A percentile compares a stretch with the other conserved stretches of the same genome.
phyloP scores from a whole-genome alignment of 2,113 vertebrate genomes.

The Lota lota region DNA sequence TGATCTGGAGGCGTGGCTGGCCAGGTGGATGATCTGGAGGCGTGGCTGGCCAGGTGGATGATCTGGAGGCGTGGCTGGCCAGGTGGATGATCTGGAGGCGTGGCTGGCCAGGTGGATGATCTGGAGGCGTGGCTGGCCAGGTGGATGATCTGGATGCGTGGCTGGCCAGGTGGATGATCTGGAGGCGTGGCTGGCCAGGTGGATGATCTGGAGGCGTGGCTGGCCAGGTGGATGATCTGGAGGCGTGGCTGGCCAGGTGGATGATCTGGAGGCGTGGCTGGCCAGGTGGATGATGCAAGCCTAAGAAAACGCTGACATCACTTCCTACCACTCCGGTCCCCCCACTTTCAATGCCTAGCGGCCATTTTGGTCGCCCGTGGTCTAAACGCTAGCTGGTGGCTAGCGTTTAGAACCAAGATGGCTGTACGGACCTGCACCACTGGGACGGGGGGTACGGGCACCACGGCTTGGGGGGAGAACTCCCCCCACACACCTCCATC shows the following conservation, averaged over 20 bases:
- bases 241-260: slow-evolving; percentile 61
- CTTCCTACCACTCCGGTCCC: too few relatives aligned
- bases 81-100: slow-evolving; percentile 72
- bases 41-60: too few relatives aligned
- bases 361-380: too few relatives aligned
- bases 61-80: slow-evolving; percentile 23
- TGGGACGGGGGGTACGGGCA: slow-evolving; percentile 73
- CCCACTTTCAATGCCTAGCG: too few relatives aligned
- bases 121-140: slow-evolving; percentile 27
- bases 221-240: slow-evolving; percentile 70
- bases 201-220: slow-evolving; percentile 73
- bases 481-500: background rate
- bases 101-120: too few relatives aligned
- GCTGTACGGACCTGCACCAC: slow-evolving; percentile 76
- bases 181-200: slow-evolving; percentile 41
- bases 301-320: slow-evolving; percentile 45
- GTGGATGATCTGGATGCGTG: slow-evolving; percentile 74
- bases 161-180: too few relatives aligned
- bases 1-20: slow-evolving; percentile 17
- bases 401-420: too few relatives aligned
- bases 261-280: slow-evolving; percentile 51
- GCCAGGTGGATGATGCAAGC: slow-evolving; percentile 79
- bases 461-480: slow-evolving; percentile 41
- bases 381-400: too few relatives aligned
- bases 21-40: slow-evolving; percentile 72